Percentiles rank a stretch among this genome's conserved stretches.
Conservation (phyloP, 2,797 vertebrate genomes). For the Pempheris klunzingeri region DNA sequence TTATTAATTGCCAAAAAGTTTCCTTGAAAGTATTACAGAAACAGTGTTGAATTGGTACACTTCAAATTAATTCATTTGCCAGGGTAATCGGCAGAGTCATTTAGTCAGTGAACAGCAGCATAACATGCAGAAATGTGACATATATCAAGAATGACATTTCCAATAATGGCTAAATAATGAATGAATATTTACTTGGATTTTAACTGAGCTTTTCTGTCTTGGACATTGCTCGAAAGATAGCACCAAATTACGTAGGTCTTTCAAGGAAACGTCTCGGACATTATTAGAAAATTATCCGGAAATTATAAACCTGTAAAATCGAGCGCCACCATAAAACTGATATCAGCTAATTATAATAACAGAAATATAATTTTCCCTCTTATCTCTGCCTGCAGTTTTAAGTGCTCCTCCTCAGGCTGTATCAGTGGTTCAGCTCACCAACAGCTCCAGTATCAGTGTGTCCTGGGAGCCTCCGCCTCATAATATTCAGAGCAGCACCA, state of each 20-base stretch:
- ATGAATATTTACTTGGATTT: slow-evolving; percentile 7
- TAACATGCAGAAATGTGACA: neutral
- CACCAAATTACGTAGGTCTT: neutral
- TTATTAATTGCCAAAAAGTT: neutral
- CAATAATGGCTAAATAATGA: neutral
- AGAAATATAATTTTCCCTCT: neutral
- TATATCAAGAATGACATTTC: neutral
- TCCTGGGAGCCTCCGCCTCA: slow-evolving; percentile 94
- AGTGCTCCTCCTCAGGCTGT: slow-evolving; percentile 91
- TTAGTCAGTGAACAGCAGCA: neutral
- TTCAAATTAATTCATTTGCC: neutral
- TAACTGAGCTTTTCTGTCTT: slow-evolving; percentile 4
- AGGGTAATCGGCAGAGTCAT: neutral
- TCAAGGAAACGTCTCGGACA: neutral
- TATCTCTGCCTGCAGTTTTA: slow-evolving; percentile 82
- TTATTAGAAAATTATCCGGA: slow-evolving; percentile 5
- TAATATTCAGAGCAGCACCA: slow-evolving; percentile 87
- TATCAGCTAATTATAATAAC: slow-evolving; percentile 6
- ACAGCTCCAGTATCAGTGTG: slow-evolving; percentile 92
- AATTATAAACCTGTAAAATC: slow-evolving; percentile 2
- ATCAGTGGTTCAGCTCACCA: slow-evolving; percentile 89
- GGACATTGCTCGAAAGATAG: neutral
- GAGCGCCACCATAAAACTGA: neutral
- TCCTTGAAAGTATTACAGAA: neutral
- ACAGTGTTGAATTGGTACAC: neutral